Base-by-base conservation (phyloP, 2,113 vertebrate genomes). In the Tringa solitaria region DNA sequence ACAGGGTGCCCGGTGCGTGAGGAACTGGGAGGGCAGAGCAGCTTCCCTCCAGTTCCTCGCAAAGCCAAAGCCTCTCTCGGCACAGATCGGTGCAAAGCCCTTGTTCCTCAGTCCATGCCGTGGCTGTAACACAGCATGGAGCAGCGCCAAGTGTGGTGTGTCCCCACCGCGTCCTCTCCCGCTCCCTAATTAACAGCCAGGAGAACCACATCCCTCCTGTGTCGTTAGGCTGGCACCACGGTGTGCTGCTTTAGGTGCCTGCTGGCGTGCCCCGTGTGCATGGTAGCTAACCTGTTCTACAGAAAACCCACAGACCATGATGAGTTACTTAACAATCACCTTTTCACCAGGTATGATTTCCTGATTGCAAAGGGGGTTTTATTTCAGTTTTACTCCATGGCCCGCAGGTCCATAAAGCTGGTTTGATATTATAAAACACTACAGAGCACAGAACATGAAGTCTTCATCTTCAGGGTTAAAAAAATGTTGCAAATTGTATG, bases 1-100 rank as follows among this genome's bases (percentile, higher is more conserved):
- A 8, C 0, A 3, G 57, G 19, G 24, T 27, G 26, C 56, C 10
- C 1, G 1, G 23, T 8, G 18, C 0, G 0, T 5, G 10, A 3
- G 33, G 20, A 46, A 24, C 33, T 23, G 37, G 41, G 48, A 59
- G 26, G 13, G 8, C 64, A 68, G 59, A 23, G 4, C 1, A 1
- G 14, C 16, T 30, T 32, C 9, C 28, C 9, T 33, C 37, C 7
- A 5, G 18, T 27, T 60, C n/a, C 76, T 33, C 0, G 1, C 2
- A 20, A 15, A 65, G 33, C 45, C 50, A 20, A 79, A 75, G 11
- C 41, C 26, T n/a, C 51, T 37, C 32, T 45, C 27, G 5, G 48
- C 32, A 2, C 28, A 33, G 14, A 26, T 19, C 0, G 0, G 12
- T 19, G 19, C 27, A 26, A 14, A 68, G 26, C 3, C 0, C 28